Percentiles rank a stretch among this genome's conserved stretches.
Conservation (phyloP, 2,888 invertebrate genomes). For the Drosophila pegasa region DNA sequence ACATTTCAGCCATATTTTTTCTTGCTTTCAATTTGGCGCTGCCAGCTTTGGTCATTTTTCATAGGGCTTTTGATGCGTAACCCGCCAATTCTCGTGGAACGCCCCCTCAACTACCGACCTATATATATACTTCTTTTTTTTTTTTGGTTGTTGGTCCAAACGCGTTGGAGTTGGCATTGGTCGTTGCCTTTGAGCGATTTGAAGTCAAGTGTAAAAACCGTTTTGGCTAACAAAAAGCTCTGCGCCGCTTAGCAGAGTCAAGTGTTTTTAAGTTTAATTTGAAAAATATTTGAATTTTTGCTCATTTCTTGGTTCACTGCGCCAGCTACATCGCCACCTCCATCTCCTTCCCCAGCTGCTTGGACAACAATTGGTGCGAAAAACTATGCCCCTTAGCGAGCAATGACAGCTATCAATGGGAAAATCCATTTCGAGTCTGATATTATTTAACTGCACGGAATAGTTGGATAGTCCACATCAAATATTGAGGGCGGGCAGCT, state of each 20-base stretch:
- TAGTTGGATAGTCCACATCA: slow-evolving; percentile 53
- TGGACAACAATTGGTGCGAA: slow-evolving; percentile 57
- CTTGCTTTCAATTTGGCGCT: slow-evolving; percentile 77
- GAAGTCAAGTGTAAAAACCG: slow-evolving; percentile 81
- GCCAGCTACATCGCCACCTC: slow-evolving; percentile 7
- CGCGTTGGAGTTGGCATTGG: slow-evolving; percentile 53
- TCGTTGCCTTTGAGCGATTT: slow-evolving; percentile 76
- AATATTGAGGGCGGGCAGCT: slow-evolving; percentile 30
- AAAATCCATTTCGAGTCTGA: slow-evolving; percentile 49
- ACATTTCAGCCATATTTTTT: slow-evolving; percentile 79
- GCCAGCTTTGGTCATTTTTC: slow-evolving; percentile 78
- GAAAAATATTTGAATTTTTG: slow-evolving; percentile 81
- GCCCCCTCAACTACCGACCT: slow-evolving; percentile 2
- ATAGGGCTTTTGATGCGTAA: slow-evolving; percentile 78
- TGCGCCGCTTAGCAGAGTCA: slow-evolving; percentile 47
- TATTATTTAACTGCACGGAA: slow-evolving; percentile 43
- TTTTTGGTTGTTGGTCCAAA: slow-evolving; percentile 30
- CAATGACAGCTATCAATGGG: slow-evolving; percentile 59
- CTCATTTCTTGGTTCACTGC: slow-evolving; percentile 79
- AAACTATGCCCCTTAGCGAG: slow-evolving; percentile 28
- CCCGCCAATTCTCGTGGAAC: slow-evolving; percentile 52
- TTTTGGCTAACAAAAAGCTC: slow-evolving; percentile 61
- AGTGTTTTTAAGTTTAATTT: slow-evolving; percentile 80
- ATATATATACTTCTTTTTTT: slow-evolving; percentile 2
- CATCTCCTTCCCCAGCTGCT: slow-evolving; percentile 7